phyloP scores from a whole-genome alignment of 30 jellyfish, hydroid and myxozoan genomes.

The Chrysaora quinquecirrha region DNA sequence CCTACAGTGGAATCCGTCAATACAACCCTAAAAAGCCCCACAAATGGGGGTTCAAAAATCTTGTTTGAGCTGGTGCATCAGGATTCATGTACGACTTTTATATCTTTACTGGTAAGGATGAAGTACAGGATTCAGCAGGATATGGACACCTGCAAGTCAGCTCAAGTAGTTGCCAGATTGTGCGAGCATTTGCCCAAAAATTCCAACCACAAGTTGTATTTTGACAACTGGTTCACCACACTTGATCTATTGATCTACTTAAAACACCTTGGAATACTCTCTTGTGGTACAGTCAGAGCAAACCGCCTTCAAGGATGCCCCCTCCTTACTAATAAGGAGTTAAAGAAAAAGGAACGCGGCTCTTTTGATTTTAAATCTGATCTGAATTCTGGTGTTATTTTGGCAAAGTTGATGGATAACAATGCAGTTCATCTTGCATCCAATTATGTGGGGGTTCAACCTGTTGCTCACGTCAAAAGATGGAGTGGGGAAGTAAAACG shows the following conservation, averaged over 20 bases:
- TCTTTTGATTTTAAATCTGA: conserved; percentile 54
- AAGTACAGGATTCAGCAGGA: not conserved
- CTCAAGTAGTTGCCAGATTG: conserved; percentile 72
- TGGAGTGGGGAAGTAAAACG: conserved; percentile 67
- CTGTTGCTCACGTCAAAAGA: conserved; percentile 51
- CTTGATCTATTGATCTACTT: conserved; percentile 39
- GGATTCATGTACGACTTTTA: conserved; percentile 61
- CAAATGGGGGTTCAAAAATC: no score
- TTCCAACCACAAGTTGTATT: conserved; percentile 42
- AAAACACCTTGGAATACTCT: conserved; percentile 54
- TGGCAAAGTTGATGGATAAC: conserved; percentile 78
- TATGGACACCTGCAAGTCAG: conserved; percentile 50
- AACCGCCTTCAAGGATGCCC: conserved; percentile 79
- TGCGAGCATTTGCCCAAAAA: conserved; percentile 62
- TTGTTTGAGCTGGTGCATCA: conserved; percentile 52
- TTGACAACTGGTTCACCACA: no score
- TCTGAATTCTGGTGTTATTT: conserved; percentile 65
- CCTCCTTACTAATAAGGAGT: conserved; percentile 52
- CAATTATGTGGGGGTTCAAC: conserved; percentile 71
- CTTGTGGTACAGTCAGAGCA: conserved; percentile 75
- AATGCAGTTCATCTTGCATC: conserved; percentile 69
- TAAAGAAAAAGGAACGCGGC: conserved; percentile 57
- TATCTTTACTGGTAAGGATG: not conserved
- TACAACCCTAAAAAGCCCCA: no score
- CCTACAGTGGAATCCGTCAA: no score